A percentile compares a stretch with the other conserved stretches of the same genome.
phyloP scores from a whole-genome alignment of 2,888 invertebrate genomes.

The Tetragonisca angustula region DNA sequence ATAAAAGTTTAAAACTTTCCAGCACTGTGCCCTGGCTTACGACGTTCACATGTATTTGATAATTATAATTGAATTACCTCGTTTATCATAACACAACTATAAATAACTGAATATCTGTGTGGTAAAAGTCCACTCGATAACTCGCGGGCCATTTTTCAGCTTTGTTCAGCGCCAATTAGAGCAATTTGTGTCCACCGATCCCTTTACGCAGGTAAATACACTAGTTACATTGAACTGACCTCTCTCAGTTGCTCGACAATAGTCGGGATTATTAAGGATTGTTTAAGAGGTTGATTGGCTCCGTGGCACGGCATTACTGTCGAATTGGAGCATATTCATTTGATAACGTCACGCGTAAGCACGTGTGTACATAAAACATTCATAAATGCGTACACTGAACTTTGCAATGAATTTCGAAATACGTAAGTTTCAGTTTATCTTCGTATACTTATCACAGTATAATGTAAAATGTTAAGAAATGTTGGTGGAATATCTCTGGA shows the following conservation, averaged over 20 bases:
- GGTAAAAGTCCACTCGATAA: not conserved
- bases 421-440: not conserved
- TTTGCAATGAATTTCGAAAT: not conserved
- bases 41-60: not conserved
- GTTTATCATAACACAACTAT: not conserved
- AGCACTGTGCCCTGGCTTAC: not conserved
- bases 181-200: not conserved
- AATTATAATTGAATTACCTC: not conserved
- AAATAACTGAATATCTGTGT: not conserved
- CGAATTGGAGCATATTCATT: slow-evolving; percentile 36
- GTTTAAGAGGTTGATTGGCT: slow-evolving; percentile 59
- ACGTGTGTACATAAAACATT: not conserved
- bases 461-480: not conserved
- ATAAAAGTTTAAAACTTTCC: not conserved
- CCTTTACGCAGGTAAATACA: slow-evolving; percentile 39
- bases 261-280: slow-evolving; percentile 63
- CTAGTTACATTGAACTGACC: slow-evolving; percentile 40
- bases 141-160: not conserved
- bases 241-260: slow-evolving; percentile 54
- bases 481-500: not conserved
- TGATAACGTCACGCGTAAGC: not conserved
- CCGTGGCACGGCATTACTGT: slow-evolving; percentile 40
- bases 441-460: not conserved
- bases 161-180: not conserved
- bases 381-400: not conserved